Evolutionary conservation across 2,888 invertebrate species (phyloP), one percentile per base, ranked within the genome.

Genomic region (Drosophila mimica): DNA sequence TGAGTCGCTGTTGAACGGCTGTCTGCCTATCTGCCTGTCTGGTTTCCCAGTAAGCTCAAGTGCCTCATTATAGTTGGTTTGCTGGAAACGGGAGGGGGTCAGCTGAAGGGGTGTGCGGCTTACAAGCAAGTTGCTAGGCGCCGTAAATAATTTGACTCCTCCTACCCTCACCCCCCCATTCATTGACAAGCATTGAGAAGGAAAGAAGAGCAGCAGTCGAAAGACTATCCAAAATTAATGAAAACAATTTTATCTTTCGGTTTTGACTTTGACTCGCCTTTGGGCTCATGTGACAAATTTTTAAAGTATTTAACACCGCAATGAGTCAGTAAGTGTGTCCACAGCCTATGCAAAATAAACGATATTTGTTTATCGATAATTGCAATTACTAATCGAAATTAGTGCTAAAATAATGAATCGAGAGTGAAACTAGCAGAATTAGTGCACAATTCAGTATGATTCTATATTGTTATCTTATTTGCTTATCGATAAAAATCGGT

Each of bases 21-120:
- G 49, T 48, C 64, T 62, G 66, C 25, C 46, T 36, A 48, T 34
- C 48, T 11, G 64, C 46, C 31, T 43, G 36, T 48, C 43, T 49
- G 34, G 28, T 36, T 43, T 66, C 70, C 38, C 65, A 25, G 43
- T 17, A 65, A 71, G 81, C 86, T 88, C 83, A 84, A 85, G 86
- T 83, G 83, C 70, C 74, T 76, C 81, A 85, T 83, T 83, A 79
- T 75, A 77, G 70, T 75, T 62, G 36, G 28, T 13, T 8, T 56
- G 52, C 57, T 65, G 20, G 60, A 2, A 40, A 8, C 28, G 38
- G 13, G 30, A 7, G 13, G 64, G 25, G 53, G 60, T 70, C 25
- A 33, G 36, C 57, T 74, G 36, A 63, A 67, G 79, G 72, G 30
- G 5, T 68, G 52, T 56, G 46, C 57, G 60, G 54, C 31, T 56